These are phyloP conservation scores for Drosophila leonis DNA, from an alignment of 2,888 invertebrate species.

Conservation along the genomic window DNA sequence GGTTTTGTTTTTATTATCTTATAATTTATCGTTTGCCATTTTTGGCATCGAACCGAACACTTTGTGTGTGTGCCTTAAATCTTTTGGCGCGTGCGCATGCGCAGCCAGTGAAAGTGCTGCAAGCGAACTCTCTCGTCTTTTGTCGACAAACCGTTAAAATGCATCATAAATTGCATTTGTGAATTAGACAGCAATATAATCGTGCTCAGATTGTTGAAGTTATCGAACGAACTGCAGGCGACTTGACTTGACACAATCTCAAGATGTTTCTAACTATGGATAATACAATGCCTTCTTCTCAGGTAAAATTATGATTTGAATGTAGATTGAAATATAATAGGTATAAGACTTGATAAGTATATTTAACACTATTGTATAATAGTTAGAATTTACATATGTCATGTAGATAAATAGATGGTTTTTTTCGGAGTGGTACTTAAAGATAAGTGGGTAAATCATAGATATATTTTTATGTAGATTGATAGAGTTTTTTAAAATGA, in stretches of 20 bases:
- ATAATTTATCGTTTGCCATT: slow-evolving; percentile 47
- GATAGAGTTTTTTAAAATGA: too few species aligned
- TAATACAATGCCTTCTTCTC: slow-evolving; percentile 84
- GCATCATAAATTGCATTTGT: slow-evolving; percentile 59
- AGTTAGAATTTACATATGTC: too few species aligned
- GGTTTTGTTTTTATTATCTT: slow-evolving; percentile 26
- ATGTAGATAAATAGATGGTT: too few species aligned
- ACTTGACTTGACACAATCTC: slow-evolving; percentile 25
- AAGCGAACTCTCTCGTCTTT: slow-evolving; percentile 2
- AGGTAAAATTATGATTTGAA: slow-evolving; percentile 80
- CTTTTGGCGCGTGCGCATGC: slow-evolving; percentile 69
- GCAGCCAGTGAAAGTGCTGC: slow-evolving; percentile 69
- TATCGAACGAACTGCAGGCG: slow-evolving; percentile 19
- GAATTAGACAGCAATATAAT: slow-evolving; percentile 40
- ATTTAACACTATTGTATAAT: too few species aligned
- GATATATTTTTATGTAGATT: neutral
- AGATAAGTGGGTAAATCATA: neutral
- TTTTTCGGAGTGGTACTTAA: too few species aligned
- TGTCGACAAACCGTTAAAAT: slow-evolving; percentile 41
- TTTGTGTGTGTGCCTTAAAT: slow-evolving; percentile 17
- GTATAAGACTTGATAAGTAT: too few species aligned
- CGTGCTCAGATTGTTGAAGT: slow-evolving; percentile 44
- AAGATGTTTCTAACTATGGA: slow-evolving; percentile 85
- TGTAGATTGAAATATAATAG: too few species aligned
- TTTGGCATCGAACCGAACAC: slow-evolving; percentile 50